Evolutionary conservation across 1,140 invertebrate species (phyloP), one percentile per base, ranked within the genome.

Genomic region (Sinonovacula constricta): DNA sequence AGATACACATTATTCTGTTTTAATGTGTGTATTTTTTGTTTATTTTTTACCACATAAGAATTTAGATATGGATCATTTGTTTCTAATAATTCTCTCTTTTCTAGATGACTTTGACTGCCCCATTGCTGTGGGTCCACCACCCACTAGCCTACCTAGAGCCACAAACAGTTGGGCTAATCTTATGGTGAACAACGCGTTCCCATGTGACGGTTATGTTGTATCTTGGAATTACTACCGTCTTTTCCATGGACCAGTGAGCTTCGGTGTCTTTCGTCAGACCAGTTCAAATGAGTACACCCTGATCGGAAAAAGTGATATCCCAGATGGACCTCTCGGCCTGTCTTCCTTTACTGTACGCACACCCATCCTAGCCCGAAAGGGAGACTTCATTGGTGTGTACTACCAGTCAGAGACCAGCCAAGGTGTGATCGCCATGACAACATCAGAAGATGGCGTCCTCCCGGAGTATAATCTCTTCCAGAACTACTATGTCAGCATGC

Each of bases 311-410:
- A 84, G 86, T 15, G 53, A 66, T 28, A 63, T 88, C n/a, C 83
- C 85, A 22, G 60, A 76, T 3, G 83, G 51, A 4, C 59, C 68
- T 12, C 60, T 84, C 18, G 86, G 85, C 4, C 45, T 71, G 33
- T 70, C 72, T 26, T 56, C 7, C 4, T 76, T 86, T 5, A 14
- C 65, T 4, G 14, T 84, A 2, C n/a, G 30, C 0, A 14, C 0
- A 15, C 86, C 83, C n/a, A 83, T 87, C n/a, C 1, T 30, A 1
- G 88, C 88, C 1, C 69, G 80, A 30, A 70, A 77, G 28, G 87
- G 88, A 15, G 87, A 89, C 49, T 76, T 66, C 60, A 83, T 89
- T 51, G 88, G 88, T 14, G 74, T 89, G 7, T 88, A 87, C 71
- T 88, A 88, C 59, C 80, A 83, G 0, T 51, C 72, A 31, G 65